Conservation (phyloP, 2,888 invertebrate genomes). For the Calameuta filiformis region DNA sequence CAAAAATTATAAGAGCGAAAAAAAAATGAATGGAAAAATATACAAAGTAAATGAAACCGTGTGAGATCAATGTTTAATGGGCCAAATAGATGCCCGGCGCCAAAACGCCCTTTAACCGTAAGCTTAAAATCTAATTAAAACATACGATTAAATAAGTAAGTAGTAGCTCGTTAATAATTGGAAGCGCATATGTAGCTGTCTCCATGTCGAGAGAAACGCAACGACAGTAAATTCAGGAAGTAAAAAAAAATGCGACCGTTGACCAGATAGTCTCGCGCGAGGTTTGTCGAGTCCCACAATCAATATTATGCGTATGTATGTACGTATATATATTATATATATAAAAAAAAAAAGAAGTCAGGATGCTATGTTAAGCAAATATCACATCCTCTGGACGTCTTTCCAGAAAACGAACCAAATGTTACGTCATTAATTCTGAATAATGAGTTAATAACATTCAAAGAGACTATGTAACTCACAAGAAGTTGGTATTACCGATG, state of each 20-base stretch:
- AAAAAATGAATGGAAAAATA: background rate
- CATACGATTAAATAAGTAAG: constrained; percentile 46
- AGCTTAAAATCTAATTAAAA: constrained; percentile 48
- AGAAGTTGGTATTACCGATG: background rate
- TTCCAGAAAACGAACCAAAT: background rate
- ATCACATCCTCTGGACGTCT: background rate
- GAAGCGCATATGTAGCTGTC: constrained; percentile 34
- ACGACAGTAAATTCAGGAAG: background rate
- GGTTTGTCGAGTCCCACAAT: background rate
- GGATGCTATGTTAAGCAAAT: background rate
- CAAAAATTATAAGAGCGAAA: background rate
- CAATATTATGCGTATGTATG: background rate
- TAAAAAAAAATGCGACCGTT: background rate
- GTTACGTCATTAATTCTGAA: background rate
- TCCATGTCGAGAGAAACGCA: background rate
- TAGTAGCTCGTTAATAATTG: constrained; percentile 32
- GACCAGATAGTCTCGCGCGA: background rate
- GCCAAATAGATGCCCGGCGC: background rate
- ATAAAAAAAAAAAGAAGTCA: background rate
- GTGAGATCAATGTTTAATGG: background rate
- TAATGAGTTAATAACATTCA: background rate
- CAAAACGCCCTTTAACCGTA: constrained; percentile 24
- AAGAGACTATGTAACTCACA: background rate
- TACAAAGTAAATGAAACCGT: background rate
- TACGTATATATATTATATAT: background rate